These are phyloP conservation scores for Diaphora mendica DNA, from an alignment of 2,888 invertebrate species.

Conservation along the genomic window DNA sequence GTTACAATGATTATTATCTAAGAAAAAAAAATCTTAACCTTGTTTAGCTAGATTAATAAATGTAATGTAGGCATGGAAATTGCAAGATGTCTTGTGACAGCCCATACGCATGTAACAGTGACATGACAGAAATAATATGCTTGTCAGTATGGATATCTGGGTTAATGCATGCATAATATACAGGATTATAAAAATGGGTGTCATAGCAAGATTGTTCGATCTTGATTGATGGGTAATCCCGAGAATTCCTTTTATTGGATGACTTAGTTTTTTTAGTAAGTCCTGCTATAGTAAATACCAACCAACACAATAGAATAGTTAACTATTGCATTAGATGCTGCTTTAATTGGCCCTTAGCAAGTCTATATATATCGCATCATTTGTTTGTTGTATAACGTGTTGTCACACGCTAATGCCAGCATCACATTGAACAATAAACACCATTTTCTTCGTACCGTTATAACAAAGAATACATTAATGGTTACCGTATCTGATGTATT, in stretches of 20 bases:
- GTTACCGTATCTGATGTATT: slow-evolving; percentile 43
- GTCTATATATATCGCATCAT: slow-evolving; percentile 6
- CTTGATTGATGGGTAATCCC: slow-evolving; percentile 23
- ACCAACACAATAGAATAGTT: slow-evolving; percentile 18
- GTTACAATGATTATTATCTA: neutral
- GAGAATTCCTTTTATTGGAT: neutral
- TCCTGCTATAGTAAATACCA: neutral
- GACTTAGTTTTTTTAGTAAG: neutral
- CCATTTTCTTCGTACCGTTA: slow-evolving; percentile 43
- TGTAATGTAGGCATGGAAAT: neutral
- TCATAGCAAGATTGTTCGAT: slow-evolving; percentile 34
- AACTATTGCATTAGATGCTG: slow-evolving; percentile 17
- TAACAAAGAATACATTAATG: slow-evolving; percentile 39
- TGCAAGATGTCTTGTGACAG: slow-evolving; percentile 14
- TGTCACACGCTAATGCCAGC: slow-evolving; percentile 16
- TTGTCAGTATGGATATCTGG: slow-evolving; percentile 68
- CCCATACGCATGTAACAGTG: slow-evolving; percentile 20
- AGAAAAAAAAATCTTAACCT: neutral
- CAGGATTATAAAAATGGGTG: slow-evolving; percentile 54
- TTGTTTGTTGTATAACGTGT: slow-evolving; percentile 18
- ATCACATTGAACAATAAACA: slow-evolving; percentile 29
- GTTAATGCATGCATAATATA: slow-evolving; percentile 65
- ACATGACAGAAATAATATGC: slow-evolving; percentile 47
- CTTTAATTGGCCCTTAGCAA: slow-evolving; percentile 33
- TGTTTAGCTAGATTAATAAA: neutral